These are phyloP conservation scores for Kryptolebias ocellatus DNA, from an alignment of 2,797 vertebrate genomes.

Conservation along the genomic window DNA sequence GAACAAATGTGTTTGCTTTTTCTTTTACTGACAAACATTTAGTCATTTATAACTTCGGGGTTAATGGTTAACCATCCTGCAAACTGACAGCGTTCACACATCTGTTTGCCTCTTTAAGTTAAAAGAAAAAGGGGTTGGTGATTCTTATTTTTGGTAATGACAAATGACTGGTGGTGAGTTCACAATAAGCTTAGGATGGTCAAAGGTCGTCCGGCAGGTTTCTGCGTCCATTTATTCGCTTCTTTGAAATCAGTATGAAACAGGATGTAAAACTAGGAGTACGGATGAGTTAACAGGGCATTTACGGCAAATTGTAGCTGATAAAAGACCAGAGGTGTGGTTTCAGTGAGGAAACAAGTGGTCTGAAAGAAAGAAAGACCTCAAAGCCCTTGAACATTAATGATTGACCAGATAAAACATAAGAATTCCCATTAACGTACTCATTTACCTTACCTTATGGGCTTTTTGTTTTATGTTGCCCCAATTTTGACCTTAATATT, in stretches of 20 bases:
- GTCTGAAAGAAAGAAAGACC: background rate
- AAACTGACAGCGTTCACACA: background rate
- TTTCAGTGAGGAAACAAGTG: constrained; percentile 12
- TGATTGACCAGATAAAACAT: constrained; percentile 27
- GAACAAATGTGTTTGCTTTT: background rate
- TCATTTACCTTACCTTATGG: constrained; percentile 39
- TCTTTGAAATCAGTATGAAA: constrained; percentile 15
- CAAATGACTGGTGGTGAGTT: background rate
- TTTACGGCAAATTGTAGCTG: background rate
- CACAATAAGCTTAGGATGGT: constrained; percentile 10
- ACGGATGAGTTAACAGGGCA: background rate
- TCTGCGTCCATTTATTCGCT: constrained; percentile 4
- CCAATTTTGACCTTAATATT: background rate
- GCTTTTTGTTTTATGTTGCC: background rate
- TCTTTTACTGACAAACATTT: background rate
- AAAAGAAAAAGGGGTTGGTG: background rate
- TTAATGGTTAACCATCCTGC: background rate
- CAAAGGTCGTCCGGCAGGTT: background rate
- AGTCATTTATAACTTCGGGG: background rate
- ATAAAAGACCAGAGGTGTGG: background rate
- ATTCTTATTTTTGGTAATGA: background rate
- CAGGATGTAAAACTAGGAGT: constrained; percentile 7
- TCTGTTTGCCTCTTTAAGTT: background rate
- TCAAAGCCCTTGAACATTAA: constrained; percentile 38
- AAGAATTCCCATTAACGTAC: constrained; percentile 19